Percentiles rank a stretch among this genome's conserved stretches.
Evolutionary conservation across 2,888 invertebrate genomes (phyloP).

Genomic region (Reticulitermes lucifugus): DNA sequence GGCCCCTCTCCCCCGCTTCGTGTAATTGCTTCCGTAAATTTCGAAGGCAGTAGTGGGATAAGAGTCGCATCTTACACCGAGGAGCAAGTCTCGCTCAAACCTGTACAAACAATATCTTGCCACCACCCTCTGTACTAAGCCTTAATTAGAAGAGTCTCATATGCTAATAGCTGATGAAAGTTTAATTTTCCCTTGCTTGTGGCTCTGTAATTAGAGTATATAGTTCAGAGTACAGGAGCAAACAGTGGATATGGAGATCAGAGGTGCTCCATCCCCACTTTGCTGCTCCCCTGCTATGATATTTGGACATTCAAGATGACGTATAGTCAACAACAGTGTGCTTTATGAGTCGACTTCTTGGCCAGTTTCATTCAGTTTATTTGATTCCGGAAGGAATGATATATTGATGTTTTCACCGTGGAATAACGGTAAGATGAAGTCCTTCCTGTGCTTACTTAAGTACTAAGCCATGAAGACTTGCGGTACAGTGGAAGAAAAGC

Average conservation of each 20-base stretch:
- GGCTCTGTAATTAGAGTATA: conserved; percentile 65
- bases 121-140: conserved; percentile 57
- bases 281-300: not conserved
- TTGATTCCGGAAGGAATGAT: too few relatives aligned
- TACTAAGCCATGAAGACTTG: too few relatives aligned
- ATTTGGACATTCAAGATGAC: conserved; percentile 11
- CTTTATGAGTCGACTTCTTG: too few relatives aligned
- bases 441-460: too few relatives aligned
- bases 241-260: conserved; percentile 32
- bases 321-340: not conserved
- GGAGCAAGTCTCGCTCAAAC: not conserved
- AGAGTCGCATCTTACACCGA: not conserved
- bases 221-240: conserved; percentile 54
- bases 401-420: too few relatives aligned
- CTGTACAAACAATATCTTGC: conserved; percentile 59
- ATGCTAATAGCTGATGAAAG: conserved; percentile 66
- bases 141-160: conserved; percentile 66
- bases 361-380: too few relatives aligned
- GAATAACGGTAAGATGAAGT: too few relatives aligned
- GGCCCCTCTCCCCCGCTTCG: not conserved
- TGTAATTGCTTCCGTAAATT: conserved; percentile 44
- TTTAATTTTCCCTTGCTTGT: conserved; percentile 65
- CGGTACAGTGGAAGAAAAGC: too few relatives aligned
- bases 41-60: conserved; percentile 9
- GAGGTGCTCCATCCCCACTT: not conserved